Percentiles rank a stretch among this genome's conserved stretches.
Conservation (phyloP, 2,888 invertebrate genomes). For the Onthophagus sagittarius region DNA sequence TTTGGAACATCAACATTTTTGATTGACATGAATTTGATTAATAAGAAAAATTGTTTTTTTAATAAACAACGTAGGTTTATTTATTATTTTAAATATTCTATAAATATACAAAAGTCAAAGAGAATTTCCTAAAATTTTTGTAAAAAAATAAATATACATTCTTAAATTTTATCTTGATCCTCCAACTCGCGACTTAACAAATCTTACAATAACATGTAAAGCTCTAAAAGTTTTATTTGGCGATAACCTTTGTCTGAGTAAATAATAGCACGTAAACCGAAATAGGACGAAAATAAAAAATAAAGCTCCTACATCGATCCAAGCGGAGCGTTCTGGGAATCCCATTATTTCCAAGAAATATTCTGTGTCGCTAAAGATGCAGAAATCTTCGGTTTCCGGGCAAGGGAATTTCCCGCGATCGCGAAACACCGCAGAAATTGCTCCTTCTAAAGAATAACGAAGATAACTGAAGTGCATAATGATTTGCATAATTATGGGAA, state of each 20-base stretch:
- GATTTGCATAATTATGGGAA: constrained; percentile 71
- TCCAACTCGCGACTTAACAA: constrained; percentile 59
- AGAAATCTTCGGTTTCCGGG: constrained; percentile 67
- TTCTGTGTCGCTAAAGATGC: constrained; percentile 70
- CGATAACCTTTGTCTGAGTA: constrained; percentile 67
- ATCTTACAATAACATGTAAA: constrained; percentile 64
- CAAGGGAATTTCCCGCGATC: constrained; percentile 72
- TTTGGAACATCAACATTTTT: no score
- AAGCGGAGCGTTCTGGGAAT: constrained; percentile 66
- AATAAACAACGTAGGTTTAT: no score
- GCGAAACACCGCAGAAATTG: constrained; percentile 73
- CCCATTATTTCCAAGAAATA: constrained; percentile 73
- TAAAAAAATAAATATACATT: constrained; percentile 10
- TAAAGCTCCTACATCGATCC: constrained; percentile 65
- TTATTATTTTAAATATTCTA: no score
- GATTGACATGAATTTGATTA: no score
- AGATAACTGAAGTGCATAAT: constrained; percentile 81
- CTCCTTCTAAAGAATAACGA: constrained; percentile 64
- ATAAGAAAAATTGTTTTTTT: no score
- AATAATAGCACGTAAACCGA: constrained; percentile 65
- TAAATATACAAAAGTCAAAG: background rate
- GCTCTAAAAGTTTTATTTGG: constrained; percentile 69
- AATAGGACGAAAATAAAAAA: constrained; percentile 59
- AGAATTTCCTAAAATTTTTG: background rate
- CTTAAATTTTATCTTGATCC: constrained; percentile 27